Evolutionary conservation across 2,113 vertebrate species (phyloP), one percentile per base, ranked within the genome.

Genomic region (Phoxinus phoxinus): DNA sequence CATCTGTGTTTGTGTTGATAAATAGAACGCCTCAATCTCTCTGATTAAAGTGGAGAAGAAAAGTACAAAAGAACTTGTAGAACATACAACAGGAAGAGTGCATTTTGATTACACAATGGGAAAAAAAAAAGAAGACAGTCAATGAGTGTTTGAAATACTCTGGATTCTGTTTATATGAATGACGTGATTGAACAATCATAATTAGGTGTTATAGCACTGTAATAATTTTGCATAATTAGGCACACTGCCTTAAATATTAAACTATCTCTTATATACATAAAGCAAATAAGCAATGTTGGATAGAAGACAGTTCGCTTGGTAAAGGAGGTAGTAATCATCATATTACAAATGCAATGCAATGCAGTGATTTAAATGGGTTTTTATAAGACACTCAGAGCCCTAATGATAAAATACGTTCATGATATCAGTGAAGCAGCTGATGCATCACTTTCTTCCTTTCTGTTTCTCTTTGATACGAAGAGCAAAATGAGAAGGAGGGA

Each of bases 401-500:
- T 12, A 53, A 76, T 35, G 44, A 35, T 51, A 35, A 81, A 81
- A 81, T 81, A 51, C 44, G 19, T 69, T 44, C 11, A 32, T 61
- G 59, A 67, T 65, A 67, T 48, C 61, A 81, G 44, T 32, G 27
- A 48, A 69, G 10, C 51, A 51, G 25, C 27, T 81, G 61, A 69
- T 51, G 61, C 27, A 51, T 69, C 44, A 81, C 44, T 69, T 81
- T 69, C 61, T 32, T 32, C 44, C 61, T 25, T 30, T 48, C 44
- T 81, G 78, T 81, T 81, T 81, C 59, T 65, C 78, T 81, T 69
- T 69, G 48, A 85, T 65, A 76, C 67, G 59, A 53, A 30, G 27
- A 77, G 58, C 12, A 51, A 46, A 67, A 76, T 51, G 58, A 58
- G 46, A 76, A 78, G 73, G 83, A 19, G 41, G 51, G 79, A 63